Evolutionary conservation across 2,888 invertebrate genomes (phyloP).

Genomic region (Scelioninae gen. 1): DNA sequence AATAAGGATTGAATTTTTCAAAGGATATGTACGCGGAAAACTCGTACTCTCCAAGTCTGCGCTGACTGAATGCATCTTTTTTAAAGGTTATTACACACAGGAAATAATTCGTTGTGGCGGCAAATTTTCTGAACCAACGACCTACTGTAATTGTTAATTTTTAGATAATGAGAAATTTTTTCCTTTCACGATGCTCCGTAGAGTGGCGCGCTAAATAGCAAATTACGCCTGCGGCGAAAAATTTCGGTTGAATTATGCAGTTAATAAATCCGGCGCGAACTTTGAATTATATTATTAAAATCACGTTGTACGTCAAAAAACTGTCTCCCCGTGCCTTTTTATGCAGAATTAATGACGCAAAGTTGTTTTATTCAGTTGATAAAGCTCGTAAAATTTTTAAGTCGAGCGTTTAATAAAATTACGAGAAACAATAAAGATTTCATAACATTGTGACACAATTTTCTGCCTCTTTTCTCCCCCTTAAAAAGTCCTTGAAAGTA

Average conservation of each 20-base stretch:
- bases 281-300: conserved; percentile 12
- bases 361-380: conserved; percentile 14
- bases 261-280: not conserved
- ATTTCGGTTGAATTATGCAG: conserved; percentile 2
- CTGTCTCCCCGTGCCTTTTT: not conserved
- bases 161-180: conserved; percentile 21
- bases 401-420: conserved; percentile 35
- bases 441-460: conserved; percentile 56
- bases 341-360: conserved; percentile 15
- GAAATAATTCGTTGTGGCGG: conserved; percentile 24
- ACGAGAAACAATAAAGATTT: conserved; percentile 49
- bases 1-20: conserved; percentile 62
- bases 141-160: conserved; percentile 22
- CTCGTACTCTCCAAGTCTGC: conserved; percentile 6
- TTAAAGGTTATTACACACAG: conserved; percentile 32
- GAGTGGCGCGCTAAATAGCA: not conserved
- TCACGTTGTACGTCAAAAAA: not conserved
- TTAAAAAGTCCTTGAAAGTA: conserved; percentile 33
- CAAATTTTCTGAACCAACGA: conserved; percentile 2
- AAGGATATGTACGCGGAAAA: conserved; percentile 30
- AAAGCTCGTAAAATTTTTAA: conserved; percentile 17
- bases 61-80: conserved; percentile 29
- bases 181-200: not conserved
- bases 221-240: not conserved
- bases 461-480: conserved; percentile 33